Conservation (phyloP, 2,113 vertebrate species). For the Arizona elegans region DNA sequence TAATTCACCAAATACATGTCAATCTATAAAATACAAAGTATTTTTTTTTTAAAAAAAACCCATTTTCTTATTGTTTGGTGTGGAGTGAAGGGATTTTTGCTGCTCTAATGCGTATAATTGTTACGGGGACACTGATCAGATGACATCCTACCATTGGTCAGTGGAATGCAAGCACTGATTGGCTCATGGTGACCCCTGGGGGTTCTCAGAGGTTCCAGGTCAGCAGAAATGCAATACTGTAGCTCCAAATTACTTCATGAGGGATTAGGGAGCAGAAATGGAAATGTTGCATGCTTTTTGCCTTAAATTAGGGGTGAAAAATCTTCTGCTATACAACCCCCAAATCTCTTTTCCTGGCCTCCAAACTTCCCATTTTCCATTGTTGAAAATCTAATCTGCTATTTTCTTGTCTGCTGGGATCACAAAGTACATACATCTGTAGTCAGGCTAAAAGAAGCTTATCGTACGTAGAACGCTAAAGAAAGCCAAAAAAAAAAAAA, state of each 20-base stretch:
- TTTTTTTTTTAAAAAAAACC: not conserved
- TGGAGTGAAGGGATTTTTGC: not conserved
- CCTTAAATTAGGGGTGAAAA: not conserved
- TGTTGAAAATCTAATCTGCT: not conserved
- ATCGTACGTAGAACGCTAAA: not conserved
- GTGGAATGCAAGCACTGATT: not conserved
- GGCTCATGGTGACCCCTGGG: not conserved
- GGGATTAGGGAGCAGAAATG: not conserved
- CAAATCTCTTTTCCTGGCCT: not conserved
- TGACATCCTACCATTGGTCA: not conserved
- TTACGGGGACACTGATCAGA: not conserved
- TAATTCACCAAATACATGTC: not conserved
- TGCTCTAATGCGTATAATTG: not conserved
- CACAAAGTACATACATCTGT: not conserved
- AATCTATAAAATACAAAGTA: not conserved
- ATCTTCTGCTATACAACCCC: not conserved
- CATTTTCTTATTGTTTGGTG: not conserved
- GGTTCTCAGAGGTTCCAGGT: not conserved
- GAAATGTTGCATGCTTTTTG: not conserved
- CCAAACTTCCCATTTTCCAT: not conserved
- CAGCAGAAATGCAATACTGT: not conserved
- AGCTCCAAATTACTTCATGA: not conserved
- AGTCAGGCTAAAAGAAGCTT: not conserved
- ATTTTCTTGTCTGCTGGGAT: not conserved
- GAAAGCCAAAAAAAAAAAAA: not conserved